Base-by-base conservation (phyloP, 2,113 vertebrate species). In the Megaleporinus macrocephalus region DNA sequence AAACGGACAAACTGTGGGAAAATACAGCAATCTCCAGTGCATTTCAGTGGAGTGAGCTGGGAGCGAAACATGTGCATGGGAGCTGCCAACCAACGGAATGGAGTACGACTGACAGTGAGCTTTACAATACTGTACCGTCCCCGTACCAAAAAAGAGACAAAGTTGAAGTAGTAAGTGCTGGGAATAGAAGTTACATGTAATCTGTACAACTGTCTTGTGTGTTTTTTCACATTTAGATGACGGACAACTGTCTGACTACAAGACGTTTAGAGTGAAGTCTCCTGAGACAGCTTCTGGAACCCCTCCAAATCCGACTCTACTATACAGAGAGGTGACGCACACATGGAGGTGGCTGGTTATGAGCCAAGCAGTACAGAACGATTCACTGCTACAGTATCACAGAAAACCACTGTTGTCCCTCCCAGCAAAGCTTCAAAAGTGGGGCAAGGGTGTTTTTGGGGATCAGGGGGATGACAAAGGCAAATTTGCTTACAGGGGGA, bases 31-130 rank as follows among this genome's bases (percentile, higher is more conserved):
- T 86, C 86, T 85, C 89, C 86, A 80, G 87, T 87, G 88, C 82
- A 86, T 84, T 84, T 86, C 72, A 84, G 84, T 85, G 76, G 73
- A 89, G 87, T 84, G 59, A 80, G 75, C 79, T 85, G 73, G 84
- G 85, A 87, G 79, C 87, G 57, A 70, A 78, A 83, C 88, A 36
- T 10, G 27, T 90, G 90, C 86, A 88, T 80, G 20, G 81, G 87
- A 89, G 89, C 88, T 87, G 89, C 0, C 12, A 22, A 9, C 88
- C 86, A 57, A 87, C 68, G 84, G 65, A 84, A 86, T n/a, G 26
- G 47, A 83, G 26, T 30, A 61, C 59, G 12, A 73, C 44, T 12
- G 73, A 66, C 33, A 74, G 63, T 12, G 76, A 57, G 26, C 51
- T 24, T 84, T 18, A 81, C 71, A 77, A 76, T 76, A 84, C 79